Conservation (phyloP, 2,888 invertebrate species). For the Tinea semifulvella region DNA sequence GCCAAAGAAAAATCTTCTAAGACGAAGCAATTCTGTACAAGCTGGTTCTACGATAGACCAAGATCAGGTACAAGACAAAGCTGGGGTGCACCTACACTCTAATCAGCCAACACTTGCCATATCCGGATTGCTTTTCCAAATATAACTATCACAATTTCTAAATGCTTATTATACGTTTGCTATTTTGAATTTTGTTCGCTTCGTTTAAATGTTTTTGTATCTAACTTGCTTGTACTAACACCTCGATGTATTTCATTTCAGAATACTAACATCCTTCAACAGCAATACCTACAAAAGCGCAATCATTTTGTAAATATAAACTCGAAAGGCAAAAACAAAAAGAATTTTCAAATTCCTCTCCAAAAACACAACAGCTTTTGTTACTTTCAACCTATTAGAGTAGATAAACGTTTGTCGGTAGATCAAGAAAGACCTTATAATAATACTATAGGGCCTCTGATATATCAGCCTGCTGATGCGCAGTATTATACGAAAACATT, state of each 20-base stretch:
- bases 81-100: constrained; percentile 1
- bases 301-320: constrained; percentile 64
- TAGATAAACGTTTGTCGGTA: constrained; percentile 63
- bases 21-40: constrained; percentile 56
- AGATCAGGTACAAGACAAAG: constrained; percentile 1
- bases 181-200: background rate
- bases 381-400: constrained; percentile 72
- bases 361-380: constrained; percentile 74
- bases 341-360: constrained; percentile 70
- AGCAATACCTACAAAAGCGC: constrained; percentile 66
- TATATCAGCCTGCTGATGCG: constrained; percentile 50
- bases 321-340: constrained; percentile 63
- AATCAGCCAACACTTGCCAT: constrained; percentile 4
- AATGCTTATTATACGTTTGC: background rate
- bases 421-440: constrained; percentile 55
- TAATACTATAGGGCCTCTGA: constrained; percentile 55
- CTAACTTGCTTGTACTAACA: constrained; percentile 20
- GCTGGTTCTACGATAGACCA: constrained; percentile 25
- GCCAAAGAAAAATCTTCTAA: constrained; percentile 51
- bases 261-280: constrained; percentile 68
- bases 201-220: background rate
- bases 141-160: background rate
- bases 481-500: constrained; percentile 60
- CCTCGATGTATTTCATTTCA: constrained; percentile 43
- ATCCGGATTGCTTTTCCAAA: constrained; percentile 6